Conservation (phyloP, 2,888 invertebrate species). For the Brachynemurus nebulosus region DNA sequence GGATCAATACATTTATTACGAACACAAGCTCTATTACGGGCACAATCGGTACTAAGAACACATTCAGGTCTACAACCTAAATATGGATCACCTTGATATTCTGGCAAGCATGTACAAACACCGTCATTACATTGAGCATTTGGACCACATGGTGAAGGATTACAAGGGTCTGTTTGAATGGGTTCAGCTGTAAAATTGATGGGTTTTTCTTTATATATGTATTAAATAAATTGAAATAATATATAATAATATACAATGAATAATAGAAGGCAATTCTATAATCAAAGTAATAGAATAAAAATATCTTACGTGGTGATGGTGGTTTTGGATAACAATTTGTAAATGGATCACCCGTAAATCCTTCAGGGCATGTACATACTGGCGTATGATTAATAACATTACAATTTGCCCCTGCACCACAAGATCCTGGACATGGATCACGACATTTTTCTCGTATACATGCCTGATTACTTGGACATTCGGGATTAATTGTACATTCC, state of each 20-base stretch:
- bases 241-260: too few species aligned
- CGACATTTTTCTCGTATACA: constrained; percentile 64
- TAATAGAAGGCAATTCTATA: too few species aligned
- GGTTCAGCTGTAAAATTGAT: too few species aligned
- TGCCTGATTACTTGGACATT: constrained; percentile 56
- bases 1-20: constrained; percentile 61
- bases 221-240: too few species aligned
- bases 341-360: constrained; percentile 43
- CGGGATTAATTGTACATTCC: constrained; percentile 57
- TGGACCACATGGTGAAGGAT: constrained; percentile 56
- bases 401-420: constrained; percentile 60
- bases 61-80: constrained; percentile 65
- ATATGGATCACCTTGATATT: constrained; percentile 62
- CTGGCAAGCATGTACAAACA: constrained; percentile 53
- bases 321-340: constrained; percentile 35
- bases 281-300: too few species aligned
- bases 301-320: constrained; percentile 20
- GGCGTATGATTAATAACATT: constrained; percentile 63
- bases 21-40: constrained; percentile 52
- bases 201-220: too few species aligned
- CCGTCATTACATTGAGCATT: constrained; percentile 51
- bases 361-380: constrained; percentile 48
- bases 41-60: constrained; percentile 57
- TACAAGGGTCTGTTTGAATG: constrained; percentile 44
- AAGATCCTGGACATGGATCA: constrained; percentile 65